Conservation (phyloP, 1,140 invertebrate genomes). For the Drosophila ohnishii region DNA sequence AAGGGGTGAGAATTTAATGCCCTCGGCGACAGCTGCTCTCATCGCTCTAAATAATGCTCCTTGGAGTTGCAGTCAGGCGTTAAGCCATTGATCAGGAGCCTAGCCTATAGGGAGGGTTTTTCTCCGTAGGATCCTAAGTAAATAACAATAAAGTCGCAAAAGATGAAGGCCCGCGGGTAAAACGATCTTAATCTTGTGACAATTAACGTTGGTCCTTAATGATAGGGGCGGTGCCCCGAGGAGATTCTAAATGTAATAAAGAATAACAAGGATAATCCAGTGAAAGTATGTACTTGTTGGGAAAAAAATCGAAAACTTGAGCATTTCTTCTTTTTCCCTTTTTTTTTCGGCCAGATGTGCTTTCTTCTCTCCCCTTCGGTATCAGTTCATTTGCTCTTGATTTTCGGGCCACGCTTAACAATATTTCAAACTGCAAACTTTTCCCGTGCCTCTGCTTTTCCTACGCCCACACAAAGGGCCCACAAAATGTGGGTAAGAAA, state of each 20-base stretch:
- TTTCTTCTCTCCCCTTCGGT: conserved; percentile 3
- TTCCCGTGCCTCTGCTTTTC: conserved; percentile 51
- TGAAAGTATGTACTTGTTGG: conserved; percentile 41
- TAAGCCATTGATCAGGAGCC: conserved; percentile 64
- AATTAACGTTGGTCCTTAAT: conserved; percentile 66
- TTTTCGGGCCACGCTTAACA: conserved; percentile 61
- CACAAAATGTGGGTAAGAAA: conserved; percentile 38
- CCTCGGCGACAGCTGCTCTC: conserved; percentile 69
- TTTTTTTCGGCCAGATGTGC: conserved; percentile 62
- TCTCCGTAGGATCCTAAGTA: conserved; percentile 57
- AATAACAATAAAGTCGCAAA: conserved; percentile 59
- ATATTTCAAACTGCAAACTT: conserved; percentile 78
- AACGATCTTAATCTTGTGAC: conserved; percentile 75
- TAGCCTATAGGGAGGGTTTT: conserved; percentile 19
- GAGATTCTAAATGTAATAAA: conserved; percentile 21
- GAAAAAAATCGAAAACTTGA: conserved; percentile 58
- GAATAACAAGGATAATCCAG: conserved; percentile 66
- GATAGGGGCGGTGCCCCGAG: conserved; percentile 54
- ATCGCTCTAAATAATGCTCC: conserved; percentile 52
- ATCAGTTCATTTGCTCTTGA: conserved; percentile 62
- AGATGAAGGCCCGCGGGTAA: conserved; percentile 4
- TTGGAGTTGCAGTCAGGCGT: conserved; percentile 53
- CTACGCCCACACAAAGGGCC: conserved; percentile 43
- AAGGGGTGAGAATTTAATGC: conserved; percentile 60
- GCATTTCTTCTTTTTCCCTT: conserved; percentile 11